phyloP scores from a whole-genome alignment of 2,888 invertebrate genomes.

The Escarpia spicata region DNA sequence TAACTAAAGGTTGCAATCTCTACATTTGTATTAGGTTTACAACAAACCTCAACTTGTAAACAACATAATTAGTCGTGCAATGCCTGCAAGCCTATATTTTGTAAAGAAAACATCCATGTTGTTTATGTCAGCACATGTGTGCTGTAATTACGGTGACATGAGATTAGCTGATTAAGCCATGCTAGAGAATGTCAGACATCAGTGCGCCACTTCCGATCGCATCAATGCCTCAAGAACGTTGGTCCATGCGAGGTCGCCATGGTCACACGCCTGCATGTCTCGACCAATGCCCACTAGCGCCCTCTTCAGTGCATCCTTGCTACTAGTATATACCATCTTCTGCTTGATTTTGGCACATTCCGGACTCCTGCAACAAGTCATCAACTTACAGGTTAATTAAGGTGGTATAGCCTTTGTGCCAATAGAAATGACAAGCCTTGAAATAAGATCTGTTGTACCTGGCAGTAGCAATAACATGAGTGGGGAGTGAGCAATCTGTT shows the following conservation, averaged over 20 bases:
- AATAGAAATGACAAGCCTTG: background rate
- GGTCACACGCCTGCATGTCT: conserved; percentile 94
- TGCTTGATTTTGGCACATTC: conserved; percentile 92
- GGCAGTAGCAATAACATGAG: too few species aligned
- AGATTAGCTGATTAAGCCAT: background rate
- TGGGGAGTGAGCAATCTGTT: too few species aligned
- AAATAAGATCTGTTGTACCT: background rate
- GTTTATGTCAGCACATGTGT: background rate
- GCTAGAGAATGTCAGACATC: background rate
- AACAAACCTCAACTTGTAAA: background rate
- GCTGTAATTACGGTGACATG: background rate
- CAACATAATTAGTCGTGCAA: background rate
- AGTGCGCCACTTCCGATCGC: conserved; percentile 30
- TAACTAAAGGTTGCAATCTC: background rate
- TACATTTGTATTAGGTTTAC: background rate
- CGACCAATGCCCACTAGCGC: conserved; percentile 96
- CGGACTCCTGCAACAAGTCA: conserved; percentile 77
- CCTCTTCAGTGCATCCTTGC: conserved; percentile 97
- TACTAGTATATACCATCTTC: conserved; percentile 85
- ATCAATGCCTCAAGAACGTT: conserved; percentile 48
- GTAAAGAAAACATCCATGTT: background rate
- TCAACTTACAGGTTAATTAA: background rate
- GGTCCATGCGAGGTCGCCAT: conserved; percentile 75
- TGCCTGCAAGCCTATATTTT: background rate
- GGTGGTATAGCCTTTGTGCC: background rate